Evolutionary conservation across 1,140 invertebrate genomes (phyloP).

Genomic region (Medauroidea extradentata): DNA sequence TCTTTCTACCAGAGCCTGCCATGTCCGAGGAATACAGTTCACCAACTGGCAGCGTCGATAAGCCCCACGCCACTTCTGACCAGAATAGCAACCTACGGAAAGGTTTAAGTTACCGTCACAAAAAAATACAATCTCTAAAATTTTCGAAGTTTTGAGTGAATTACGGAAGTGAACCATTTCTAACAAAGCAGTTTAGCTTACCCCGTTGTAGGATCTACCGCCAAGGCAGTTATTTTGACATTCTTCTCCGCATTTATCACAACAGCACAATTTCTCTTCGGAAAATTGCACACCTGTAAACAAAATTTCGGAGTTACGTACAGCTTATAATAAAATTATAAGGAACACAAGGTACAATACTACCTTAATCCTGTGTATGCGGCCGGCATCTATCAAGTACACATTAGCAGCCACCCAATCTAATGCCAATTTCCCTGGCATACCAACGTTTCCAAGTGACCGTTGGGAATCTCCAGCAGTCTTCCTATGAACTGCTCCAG

Average conservation of each 20-base stretch:
- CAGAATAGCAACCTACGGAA: slow-evolving; percentile 5
- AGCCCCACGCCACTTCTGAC: neutral
- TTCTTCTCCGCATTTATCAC: slow-evolving; percentile 1
- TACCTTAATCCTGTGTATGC: slow-evolving; percentile 14
- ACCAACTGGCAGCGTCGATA: neutral
- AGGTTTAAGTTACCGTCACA: too few relatives aligned
- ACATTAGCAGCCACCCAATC: slow-evolving; percentile 33
- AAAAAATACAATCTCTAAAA: too few relatives aligned
- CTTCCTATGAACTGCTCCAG: slow-evolving; percentile 14
- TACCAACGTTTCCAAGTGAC: slow-evolving; percentile 9
- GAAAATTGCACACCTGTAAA: slow-evolving; percentile 7
- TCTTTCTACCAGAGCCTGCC: slow-evolving; percentile 14
- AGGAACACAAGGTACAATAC: too few relatives aligned
- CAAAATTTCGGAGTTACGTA: slow-evolving; percentile 17
- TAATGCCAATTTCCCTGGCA: slow-evolving; percentile 23
- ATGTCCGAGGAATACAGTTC: slow-evolving; percentile 21
- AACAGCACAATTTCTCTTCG: neutral
- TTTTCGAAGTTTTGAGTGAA: too few relatives aligned
- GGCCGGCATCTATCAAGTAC: slow-evolving; percentile 20
- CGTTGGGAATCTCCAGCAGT: slow-evolving; percentile 13
- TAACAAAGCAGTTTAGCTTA: too few relatives aligned
- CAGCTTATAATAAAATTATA: slow-evolving; percentile 8
- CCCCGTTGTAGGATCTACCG: slow-evolving; percentile 28
- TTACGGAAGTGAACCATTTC: too few relatives aligned
- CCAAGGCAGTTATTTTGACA: slow-evolving; percentile 22